A percentile compares a stretch with the other conserved stretches of the same genome.
Conservation (phyloP, 2,797 vertebrate genomes). For the Okamejei kenojei region DNA sequence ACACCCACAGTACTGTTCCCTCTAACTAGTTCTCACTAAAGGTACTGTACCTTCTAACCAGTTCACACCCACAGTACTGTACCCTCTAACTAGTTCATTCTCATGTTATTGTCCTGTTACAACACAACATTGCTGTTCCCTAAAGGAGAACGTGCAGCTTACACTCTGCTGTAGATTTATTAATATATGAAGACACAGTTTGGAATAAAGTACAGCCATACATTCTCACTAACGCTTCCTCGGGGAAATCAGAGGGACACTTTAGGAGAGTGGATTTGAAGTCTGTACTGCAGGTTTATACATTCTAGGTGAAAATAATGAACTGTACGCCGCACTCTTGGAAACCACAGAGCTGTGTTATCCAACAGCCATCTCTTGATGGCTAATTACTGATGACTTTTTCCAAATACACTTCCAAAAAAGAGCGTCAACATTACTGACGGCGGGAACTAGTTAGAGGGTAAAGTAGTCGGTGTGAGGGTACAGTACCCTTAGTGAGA, state of each 20-base stretch:
- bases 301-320: neutral
- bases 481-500: no score
- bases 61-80: neutral
- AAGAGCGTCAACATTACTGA: neutral
- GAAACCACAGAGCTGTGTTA: neutral
- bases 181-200: neutral
- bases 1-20: no score
- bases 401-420: neutral
- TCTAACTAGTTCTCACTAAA: neutral
- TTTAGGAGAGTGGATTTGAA: neutral
- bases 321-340: neutral
- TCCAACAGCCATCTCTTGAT: neutral
- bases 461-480: no score
- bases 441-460: no score
- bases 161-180: neutral
- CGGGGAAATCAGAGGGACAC: neutral
- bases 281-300: neutral
- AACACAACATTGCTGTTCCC: neutral
- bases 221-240: neutral
- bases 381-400: neutral
- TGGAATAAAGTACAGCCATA: neutral
- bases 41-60: neutral
- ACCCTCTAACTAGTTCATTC: neutral
- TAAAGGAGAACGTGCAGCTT: neutral
- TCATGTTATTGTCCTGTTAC: no score